Base-by-base conservation (phyloP, 2,888 invertebrate species). In the Pandemis heparana region DNA sequence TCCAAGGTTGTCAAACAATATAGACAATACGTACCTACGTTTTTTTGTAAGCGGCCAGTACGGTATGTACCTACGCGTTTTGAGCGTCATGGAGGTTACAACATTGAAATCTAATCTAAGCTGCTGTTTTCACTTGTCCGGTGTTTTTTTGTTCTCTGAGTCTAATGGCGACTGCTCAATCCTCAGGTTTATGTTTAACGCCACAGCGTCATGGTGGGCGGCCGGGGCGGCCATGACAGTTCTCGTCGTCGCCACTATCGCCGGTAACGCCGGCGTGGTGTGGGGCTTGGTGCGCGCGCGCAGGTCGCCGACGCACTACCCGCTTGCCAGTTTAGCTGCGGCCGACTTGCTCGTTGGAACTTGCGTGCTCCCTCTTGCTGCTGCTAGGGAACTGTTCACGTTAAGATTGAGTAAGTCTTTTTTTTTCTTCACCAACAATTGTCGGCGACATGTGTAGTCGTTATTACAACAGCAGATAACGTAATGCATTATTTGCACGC, bases 241-340 rank as follows among this genome's bases (percentile, higher is more conserved):
- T 0, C 76, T 92, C 2, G 81, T 83, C 4, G 68, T 85, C 2
- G 85, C 84, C 66, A 92, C 89, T 0, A 77, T 89, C 6, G 74
- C 81, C 9, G 92, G 91, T 16, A 94, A 94, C 77, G 77, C 80
- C 2, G 87, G 87, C 0, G 92, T 93, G 48, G 77, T 94, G 77
- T 67, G 80, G 0, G 92, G 90, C 0, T 75, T 94, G 46, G 77
- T 82, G 65, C 82, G 87, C 1, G 83, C 87, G n/a, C 80, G 82
- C 51, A 85, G 88, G 0, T 85, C 89, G n/a, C 96, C 96, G 0
- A 95, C 96, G 4, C 96, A 96, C 82, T 96, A 95, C 80, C 95
- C 96, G 74, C 95, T 96, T n/a, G 96, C 95, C 1, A 96, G 96
- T 77, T 85, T 96, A 75, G 96, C 96, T 0, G 90, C 95, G 0